Evolutionary conservation across 2,888 invertebrate species (phyloP).

Genomic region (Esperia sulphurella): DNA sequence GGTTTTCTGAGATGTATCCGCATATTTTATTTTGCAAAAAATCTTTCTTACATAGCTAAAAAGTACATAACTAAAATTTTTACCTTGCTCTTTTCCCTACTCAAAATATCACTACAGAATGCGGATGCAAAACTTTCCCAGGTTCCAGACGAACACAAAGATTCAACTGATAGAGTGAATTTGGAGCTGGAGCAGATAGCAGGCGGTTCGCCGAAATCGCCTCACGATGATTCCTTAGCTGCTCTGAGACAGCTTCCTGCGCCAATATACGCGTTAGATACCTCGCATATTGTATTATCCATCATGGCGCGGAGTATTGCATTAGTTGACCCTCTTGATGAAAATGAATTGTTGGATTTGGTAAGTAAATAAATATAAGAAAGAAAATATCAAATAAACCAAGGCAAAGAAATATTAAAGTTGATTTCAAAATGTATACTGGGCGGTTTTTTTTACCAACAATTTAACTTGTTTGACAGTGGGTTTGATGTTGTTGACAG

Average conservation of each 20-base stretch:
- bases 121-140: conserved; percentile 19
- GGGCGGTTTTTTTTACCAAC: too few relatives aligned
- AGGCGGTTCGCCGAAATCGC: conserved; percentile 20
- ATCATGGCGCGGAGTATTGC: conserved; percentile 50
- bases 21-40: too few relatives aligned
- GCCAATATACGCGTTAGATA: conserved; percentile 61
- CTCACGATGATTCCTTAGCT: conserved; percentile 36
- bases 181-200: conserved; percentile 50
- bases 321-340: conserved; percentile 29
- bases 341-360: conserved; percentile 40
- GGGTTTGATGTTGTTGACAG: too few relatives aligned
- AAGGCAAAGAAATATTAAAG: too few relatives aligned
- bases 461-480: too few relatives aligned
- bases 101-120: too few relatives aligned
- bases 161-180: conserved; percentile 41
- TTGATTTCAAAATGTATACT: too few relatives aligned
- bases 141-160: conserved; percentile 42
- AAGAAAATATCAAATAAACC: background rate
- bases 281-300: conserved; percentile 45
- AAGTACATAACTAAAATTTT: too few relatives aligned
- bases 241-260: conserved; percentile 59
- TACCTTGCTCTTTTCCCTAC: too few relatives aligned
- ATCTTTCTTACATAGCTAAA: too few relatives aligned
- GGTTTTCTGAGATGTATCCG: too few relatives aligned
- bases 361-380: conserved; percentile 30